Conservation (phyloP, 2,888 invertebrate species). For the Elegia similella region DNA sequence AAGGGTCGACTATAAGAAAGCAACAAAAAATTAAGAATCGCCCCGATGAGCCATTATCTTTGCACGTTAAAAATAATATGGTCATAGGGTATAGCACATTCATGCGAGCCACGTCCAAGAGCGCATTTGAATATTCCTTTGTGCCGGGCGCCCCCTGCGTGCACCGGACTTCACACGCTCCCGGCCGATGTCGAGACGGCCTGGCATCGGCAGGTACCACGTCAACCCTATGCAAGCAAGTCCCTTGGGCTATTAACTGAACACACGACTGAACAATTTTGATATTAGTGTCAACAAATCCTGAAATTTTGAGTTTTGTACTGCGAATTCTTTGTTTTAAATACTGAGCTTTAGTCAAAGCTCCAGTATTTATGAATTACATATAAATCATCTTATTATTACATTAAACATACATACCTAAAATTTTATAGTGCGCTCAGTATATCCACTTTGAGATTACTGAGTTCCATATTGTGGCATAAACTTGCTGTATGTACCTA, state of each 20-base stretch:
- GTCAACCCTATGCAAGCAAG: constrained; percentile 12
- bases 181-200: constrained; percentile 42
- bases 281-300: constrained; percentile 22
- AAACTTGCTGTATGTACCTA: too few relatives aligned
- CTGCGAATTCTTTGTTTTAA: too few relatives aligned
- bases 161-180: constrained; percentile 81
- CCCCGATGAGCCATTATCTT: constrained; percentile 81
- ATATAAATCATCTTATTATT: too few relatives aligned
- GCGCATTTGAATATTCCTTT: constrained; percentile 77
- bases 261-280: constrained; percentile 29
- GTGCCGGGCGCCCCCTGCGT: constrained; percentile 55
- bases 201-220: constrained; percentile 33
- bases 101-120: constrained; percentile 77
- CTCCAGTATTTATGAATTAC: too few relatives aligned
- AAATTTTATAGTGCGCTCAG: too few relatives aligned
- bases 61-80: constrained; percentile 79
- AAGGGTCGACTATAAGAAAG: constrained; percentile 68
- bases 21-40: constrained; percentile 79
- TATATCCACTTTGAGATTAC: too few relatives aligned
- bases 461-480: too few relatives aligned
- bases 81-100: constrained; percentile 79
- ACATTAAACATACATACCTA: too few relatives aligned
- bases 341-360: too few relatives aligned
- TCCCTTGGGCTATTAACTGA: constrained; percentile 31
- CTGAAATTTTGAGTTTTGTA: background rate